A percentile compares a stretch with the other conserved stretches of the same genome.
Evolutionary conservation across 2,113 vertebrate genomes (phyloP).

Genomic region (Atherinomorus stipes): DNA sequence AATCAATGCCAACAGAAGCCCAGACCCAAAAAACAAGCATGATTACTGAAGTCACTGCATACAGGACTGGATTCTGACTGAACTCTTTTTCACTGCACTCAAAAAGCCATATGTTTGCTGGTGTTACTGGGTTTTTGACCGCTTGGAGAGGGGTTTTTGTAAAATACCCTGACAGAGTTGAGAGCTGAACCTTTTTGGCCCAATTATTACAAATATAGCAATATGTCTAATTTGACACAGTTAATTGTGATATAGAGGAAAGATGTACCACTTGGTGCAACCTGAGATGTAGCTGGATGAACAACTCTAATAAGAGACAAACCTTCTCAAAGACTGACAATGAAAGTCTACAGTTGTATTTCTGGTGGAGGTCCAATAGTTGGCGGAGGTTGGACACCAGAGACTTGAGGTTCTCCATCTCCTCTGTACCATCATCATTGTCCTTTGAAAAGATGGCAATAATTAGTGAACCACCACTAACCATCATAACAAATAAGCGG

Average conservation of each 20-base stretch:
- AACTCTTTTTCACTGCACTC: too few species aligned
- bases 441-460: slow-evolving; percentile 77
- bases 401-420: slow-evolving; percentile 84
- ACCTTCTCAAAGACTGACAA: slow-evolving; percentile 95
- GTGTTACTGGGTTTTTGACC: too few species aligned
- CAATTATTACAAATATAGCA: not conserved
- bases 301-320: slow-evolving; percentile 50
- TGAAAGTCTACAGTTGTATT: slow-evolving; percentile 90
- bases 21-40: too few species aligned
- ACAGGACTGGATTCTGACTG: too few species aligned
- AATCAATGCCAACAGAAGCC: too few species aligned
- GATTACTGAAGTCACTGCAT: too few species aligned
- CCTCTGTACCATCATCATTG: slow-evolving; percentile 82
- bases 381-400: slow-evolving; percentile 87
- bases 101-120: too few species aligned
- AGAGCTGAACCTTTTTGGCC: too few species aligned
- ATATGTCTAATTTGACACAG: not conserved
- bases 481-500: not conserved
- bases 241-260: not conserved
- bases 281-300: not conserved
- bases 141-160: too few species aligned
- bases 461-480: not conserved
- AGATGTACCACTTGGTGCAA: not conserved
- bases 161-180: too few species aligned
- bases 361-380: slow-evolving; percentile 88